Evolutionary conservation across 1,140 invertebrate genomes (phyloP).

Genomic region (Eriosoma lanigerum): DNA sequence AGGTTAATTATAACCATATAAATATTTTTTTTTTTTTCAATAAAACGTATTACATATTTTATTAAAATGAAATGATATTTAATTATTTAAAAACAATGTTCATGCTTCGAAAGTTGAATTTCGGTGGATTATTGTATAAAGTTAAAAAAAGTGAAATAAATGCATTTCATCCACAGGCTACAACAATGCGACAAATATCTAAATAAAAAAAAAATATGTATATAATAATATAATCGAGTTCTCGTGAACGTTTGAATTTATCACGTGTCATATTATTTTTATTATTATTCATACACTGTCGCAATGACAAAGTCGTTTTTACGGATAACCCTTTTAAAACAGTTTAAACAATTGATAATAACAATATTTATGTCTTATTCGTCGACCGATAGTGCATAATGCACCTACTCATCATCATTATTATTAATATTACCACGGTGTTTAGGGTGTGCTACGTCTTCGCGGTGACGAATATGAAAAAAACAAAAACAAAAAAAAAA

Average conservation of each 20-base stretch:
- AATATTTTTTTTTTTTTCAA: too few species aligned
- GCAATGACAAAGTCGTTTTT: conserved; percentile 31
- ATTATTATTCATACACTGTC: background rate
- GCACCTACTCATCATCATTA: too few species aligned
- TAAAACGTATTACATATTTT: too few species aligned
- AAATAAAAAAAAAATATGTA: background rate
- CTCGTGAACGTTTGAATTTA: background rate
- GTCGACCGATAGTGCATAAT: background rate
- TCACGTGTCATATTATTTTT: conserved; percentile 12
- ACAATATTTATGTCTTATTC: conserved; percentile 38
- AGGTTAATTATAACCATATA: too few species aligned
- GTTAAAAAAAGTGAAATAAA: background rate
- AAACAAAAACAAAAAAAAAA: too few species aligned
- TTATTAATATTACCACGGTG: too few species aligned
- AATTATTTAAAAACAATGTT: too few species aligned
- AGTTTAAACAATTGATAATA: conserved; percentile 28
- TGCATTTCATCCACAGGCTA: background rate
- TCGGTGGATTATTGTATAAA: too few species aligned
- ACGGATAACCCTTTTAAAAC: conserved; percentile 40
- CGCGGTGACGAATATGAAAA: conserved; percentile 37
- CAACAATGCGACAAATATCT: conserved; percentile 18
- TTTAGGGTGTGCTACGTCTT: background rate
- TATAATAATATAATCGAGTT: conserved; percentile 4
- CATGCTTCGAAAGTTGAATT: too few species aligned
- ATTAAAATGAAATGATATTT: too few species aligned